Evolutionary conservation across 1,140 invertebrate species (phyloP).

Genomic region (Trinorchestia longiramus): DNA sequence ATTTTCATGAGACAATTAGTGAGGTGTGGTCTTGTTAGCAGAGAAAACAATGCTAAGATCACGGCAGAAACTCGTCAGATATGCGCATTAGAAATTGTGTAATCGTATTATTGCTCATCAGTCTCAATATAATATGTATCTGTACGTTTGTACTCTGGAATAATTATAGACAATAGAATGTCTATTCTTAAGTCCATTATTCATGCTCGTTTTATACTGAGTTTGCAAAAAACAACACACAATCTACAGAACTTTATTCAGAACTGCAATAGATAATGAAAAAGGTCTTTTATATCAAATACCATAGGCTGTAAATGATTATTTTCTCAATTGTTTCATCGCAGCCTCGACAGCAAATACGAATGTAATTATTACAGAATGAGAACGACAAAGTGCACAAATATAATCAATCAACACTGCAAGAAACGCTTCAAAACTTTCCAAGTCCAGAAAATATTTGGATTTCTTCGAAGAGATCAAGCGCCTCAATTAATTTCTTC

Average conservation of each 20-base stretch:
- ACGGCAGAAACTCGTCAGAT: no score
- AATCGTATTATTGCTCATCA: no score
- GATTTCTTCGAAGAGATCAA: slow-evolving; percentile 4
- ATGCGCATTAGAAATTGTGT: no score
- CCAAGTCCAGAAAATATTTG: not conserved
- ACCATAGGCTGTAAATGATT: not conserved
- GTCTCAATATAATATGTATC: no score
- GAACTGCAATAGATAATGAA: not conserved
- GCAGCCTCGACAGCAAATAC: not conserved
- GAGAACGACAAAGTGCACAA: not conserved
- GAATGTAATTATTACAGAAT: not conserved
- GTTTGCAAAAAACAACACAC: not conserved
- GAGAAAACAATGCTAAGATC: no score
- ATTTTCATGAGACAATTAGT: not conserved
- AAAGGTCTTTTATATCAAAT: not conserved
- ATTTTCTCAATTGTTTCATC: not conserved
- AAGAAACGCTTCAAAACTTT: not conserved
- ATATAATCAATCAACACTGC: not conserved
- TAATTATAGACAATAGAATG: not conserved
- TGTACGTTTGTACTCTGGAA: not conserved
- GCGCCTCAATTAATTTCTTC: slow-evolving; percentile 44
- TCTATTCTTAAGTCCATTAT: not conserved
- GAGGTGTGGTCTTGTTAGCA: not conserved
- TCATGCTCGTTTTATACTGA: not conserved
- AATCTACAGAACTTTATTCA: not conserved